Conservation (phyloP, 2,113 vertebrate species). For the Carollia perspicillata region DNA sequence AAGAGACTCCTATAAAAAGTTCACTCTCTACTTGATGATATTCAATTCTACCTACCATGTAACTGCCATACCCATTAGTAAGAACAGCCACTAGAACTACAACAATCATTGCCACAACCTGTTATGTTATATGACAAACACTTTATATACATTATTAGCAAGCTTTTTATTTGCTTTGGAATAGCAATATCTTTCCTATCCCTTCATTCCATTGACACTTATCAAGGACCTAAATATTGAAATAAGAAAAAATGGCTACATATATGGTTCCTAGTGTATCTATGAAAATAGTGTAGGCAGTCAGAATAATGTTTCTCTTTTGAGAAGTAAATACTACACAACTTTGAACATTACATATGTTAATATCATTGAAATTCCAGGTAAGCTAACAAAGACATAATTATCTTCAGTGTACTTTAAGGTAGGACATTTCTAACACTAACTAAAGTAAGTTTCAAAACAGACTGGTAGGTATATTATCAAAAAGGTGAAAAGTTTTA, state of each 20-base stretch:
- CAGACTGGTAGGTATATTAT: background rate
- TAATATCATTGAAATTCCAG: background rate
- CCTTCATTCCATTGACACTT: background rate
- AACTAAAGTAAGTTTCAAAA: background rate
- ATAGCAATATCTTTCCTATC: background rate
- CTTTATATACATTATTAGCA: background rate
- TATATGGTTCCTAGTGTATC: background rate
- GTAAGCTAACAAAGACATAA: background rate
- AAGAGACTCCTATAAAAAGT: background rate
- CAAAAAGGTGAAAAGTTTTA: slow-evolving; percentile 20
- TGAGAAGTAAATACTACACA: background rate
- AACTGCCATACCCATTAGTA: background rate
- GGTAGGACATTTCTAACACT: slow-evolving; percentile 6
- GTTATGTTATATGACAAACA: background rate
- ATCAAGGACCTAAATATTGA: background rate
- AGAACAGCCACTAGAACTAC: background rate
- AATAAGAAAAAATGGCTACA: background rate
- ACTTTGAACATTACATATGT: background rate
- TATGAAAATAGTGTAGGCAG: background rate
- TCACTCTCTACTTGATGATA: background rate
- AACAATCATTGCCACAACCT: background rate
- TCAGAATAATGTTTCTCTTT: background rate
- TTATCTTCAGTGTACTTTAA: background rate
- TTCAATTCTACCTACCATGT: background rate
- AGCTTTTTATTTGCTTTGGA: background rate